Evolutionary conservation across 2,888 invertebrate genomes (phyloP).

Genomic region (Xanthia icteritia): DNA sequence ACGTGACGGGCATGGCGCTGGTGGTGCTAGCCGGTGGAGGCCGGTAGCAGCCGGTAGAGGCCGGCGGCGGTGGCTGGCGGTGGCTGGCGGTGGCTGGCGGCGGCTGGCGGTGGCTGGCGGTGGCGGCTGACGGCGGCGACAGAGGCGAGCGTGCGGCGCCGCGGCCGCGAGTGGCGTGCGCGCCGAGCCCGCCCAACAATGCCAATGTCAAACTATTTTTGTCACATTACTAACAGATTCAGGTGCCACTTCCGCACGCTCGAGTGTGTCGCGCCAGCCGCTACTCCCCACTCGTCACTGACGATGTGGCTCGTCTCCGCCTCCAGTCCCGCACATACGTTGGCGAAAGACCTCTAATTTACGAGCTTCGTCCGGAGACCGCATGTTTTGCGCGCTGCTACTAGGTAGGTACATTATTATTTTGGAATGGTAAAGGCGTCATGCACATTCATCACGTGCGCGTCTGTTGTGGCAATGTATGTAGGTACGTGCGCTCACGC

Average conservation of each 20-base stretch:
- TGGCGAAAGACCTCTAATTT: neutral
- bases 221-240: constrained; percentile 57
- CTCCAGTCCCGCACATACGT: neutral
- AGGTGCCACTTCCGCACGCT: constrained; percentile 68
- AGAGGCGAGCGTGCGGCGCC: constrained; percentile 34
- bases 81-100: neutral
- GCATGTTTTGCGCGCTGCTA: neutral
- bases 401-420: neutral
- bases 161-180: constrained; percentile 38
- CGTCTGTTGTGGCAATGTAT: neutral
- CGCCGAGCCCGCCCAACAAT: constrained; percentile 32
- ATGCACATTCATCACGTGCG: constrained; percentile 20
- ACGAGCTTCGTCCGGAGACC: neutral
- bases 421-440: constrained; percentile 24
- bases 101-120: neutral
- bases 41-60: neutral
- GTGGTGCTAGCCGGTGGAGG: neutral
- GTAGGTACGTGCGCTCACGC: neutral
- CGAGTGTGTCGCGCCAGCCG: neutral
- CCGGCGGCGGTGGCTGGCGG: constrained; percentile 39
- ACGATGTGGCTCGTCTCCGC: neutral
- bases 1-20: constrained; percentile 77
- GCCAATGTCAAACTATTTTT: constrained; percentile 72
- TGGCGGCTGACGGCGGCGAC: neutral
- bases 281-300: neutral